Conservation (phyloP, 1,140 invertebrate species). For the Oryctes rhinoceros region DNA sequence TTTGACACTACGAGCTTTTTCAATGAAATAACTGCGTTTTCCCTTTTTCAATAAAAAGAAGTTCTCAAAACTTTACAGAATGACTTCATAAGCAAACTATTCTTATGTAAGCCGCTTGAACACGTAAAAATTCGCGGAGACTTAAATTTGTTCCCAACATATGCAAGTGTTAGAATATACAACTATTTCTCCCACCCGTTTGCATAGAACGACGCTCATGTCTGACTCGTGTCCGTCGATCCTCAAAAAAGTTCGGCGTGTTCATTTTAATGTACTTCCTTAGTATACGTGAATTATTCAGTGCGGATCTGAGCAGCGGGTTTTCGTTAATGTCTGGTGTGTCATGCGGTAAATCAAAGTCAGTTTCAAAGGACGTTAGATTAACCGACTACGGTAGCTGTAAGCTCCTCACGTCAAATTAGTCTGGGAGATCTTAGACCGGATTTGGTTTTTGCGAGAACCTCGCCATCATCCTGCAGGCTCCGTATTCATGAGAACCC, state of each 20-base stretch:
- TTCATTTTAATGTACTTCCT: constrained; percentile 12
- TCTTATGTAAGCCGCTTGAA: too few relatives aligned
- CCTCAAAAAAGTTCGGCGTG: not conserved
- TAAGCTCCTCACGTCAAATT: constrained; percentile 31
- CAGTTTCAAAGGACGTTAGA: constrained; percentile 32
- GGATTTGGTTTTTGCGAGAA: constrained; percentile 26
- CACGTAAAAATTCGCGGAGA: too few relatives aligned
- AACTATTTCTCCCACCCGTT: not conserved
- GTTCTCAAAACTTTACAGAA: too few relatives aligned
- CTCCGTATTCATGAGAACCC: constrained; percentile 2
- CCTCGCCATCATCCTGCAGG: not conserved
- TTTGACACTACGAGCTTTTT: too few relatives aligned
- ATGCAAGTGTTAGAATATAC: too few relatives aligned
- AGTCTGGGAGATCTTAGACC: constrained; percentile 33
- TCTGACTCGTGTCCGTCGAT: not conserved
- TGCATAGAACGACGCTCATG: not conserved
- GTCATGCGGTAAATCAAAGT: constrained; percentile 29
- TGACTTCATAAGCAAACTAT: too few relatives aligned
- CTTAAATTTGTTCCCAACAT: too few relatives aligned
- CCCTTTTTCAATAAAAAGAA: too few relatives aligned
- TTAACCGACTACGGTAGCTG: constrained; percentile 3
- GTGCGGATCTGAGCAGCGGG: not conserved
- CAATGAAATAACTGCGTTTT: too few relatives aligned
- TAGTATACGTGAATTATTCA: constrained; percentile 25
- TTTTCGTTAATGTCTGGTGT: constrained; percentile 26